phyloP scores from a whole-genome alignment of 64 coral and sea anemone genomes.

The Catalaphyllia jardinei region DNA sequence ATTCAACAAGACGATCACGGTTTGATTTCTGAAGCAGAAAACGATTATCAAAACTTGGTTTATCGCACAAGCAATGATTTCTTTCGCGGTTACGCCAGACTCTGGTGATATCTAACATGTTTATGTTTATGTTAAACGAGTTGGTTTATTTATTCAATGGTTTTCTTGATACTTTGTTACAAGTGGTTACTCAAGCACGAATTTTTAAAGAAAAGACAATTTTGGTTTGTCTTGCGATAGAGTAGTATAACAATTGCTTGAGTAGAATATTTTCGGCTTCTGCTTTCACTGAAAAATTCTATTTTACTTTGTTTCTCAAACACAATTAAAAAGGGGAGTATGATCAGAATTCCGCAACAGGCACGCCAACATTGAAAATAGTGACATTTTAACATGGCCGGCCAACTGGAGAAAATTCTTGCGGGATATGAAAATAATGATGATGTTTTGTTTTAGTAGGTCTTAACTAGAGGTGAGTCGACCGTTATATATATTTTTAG shows the following conservation, averaged over 20 bases:
- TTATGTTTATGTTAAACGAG: neutral
- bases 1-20: neutral
- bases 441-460: too few species aligned
- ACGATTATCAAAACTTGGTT: neutral
- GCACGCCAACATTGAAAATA: too few species aligned
- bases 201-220: neutral
- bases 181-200: neutral
- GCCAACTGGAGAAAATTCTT: too few species aligned
- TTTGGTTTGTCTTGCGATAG: neutral
- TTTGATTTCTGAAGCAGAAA: neutral
- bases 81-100: neutral
- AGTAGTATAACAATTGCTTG: neutral
- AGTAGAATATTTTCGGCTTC: too few species aligned
- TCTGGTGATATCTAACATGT: neutral
- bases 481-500: too few species aligned
- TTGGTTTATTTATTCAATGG: neutral
- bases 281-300: too few species aligned
- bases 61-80: neutral
- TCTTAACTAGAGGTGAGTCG: too few species aligned
- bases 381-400: too few species aligned
- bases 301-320: too few species aligned
- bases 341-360: too few species aligned
- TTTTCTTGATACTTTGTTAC: neutral
- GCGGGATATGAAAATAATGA: too few species aligned
- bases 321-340: too few species aligned